Evolutionary conservation across 2,888 invertebrate species (phyloP).

Genomic region (Lepidochitona cinerea): DNA sequence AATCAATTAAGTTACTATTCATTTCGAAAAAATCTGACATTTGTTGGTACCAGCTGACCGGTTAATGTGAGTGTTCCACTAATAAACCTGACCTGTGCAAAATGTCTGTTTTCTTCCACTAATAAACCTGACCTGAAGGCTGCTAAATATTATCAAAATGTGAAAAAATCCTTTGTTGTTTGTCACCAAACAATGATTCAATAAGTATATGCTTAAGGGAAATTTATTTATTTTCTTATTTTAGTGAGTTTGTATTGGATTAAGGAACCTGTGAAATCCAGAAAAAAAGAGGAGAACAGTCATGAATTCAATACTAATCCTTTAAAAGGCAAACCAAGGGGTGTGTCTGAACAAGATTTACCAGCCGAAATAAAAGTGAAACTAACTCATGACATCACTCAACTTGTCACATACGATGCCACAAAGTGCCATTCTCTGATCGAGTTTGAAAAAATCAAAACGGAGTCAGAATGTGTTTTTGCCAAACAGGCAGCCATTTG

Average conservation of each 20-base stretch:
- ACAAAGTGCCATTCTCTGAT: slow-evolving; percentile 32
- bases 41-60: too few species aligned
- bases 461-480: slow-evolving; percentile 56
- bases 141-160: too few species aligned
- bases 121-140: too few species aligned
- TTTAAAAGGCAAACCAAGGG: slow-evolving; percentile 42
- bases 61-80: too few species aligned
- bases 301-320: slow-evolving; percentile 28
- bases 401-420: slow-evolving; percentile 46
- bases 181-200: too few species aligned
- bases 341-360: slow-evolving; percentile 30
- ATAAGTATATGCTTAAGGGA: too few species aligned
- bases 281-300: neutral
- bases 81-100: too few species aligned
- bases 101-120: too few species aligned
- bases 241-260: neutral
- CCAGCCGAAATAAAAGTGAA: slow-evolving; percentile 28
- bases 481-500: slow-evolving; percentile 55
- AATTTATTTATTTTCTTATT: neutral
- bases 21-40: too few species aligned
- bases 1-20: too few species aligned
- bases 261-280: neutral
- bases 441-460: slow-evolving; percentile 48
- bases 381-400: slow-evolving; percentile 30
- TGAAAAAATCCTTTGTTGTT: too few species aligned